phyloP scores from a whole-genome alignment of 2,797 vertebrate genomes.

The Cercopithecus neglectus region DNA sequence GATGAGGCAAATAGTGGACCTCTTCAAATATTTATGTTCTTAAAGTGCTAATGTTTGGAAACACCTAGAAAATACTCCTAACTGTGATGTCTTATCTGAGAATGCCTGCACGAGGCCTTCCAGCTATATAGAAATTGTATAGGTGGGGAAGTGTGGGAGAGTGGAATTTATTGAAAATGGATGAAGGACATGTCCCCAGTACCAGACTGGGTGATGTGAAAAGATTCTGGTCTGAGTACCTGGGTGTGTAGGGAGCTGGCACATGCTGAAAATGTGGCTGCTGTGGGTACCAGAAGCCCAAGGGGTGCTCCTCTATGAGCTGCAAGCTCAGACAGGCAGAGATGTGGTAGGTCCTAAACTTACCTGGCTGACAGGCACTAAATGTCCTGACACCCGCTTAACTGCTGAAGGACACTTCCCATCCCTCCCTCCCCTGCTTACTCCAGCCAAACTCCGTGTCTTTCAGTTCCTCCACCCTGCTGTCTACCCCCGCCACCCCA shows the following conservation, averaged over 20 bases:
- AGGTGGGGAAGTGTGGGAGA: too few species aligned
- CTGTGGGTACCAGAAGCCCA: neutral
- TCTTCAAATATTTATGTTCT: constrained; percentile 70
- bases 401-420: accelerated
- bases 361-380: neutral
- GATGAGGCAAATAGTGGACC: neutral
- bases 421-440: neutral
- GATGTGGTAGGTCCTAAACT: accelerated
- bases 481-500: accelerated
- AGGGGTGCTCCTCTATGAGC: too few species aligned
- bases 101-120: neutral
- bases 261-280: neutral
- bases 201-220: neutral
- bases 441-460: neutral
- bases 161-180: accelerated
- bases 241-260: neutral
- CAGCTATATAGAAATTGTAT: accelerated
- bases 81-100: neutral
- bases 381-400: accelerated
- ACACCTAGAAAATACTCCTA: neutral
- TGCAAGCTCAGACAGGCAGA: neutral
- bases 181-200: neutral
- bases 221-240: accelerated
- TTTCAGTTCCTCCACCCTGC: neutral
- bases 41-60: constrained; percentile 62